These are phyloP conservation scores for Xiphophorus birchmanni DNA, from an alignment of 2,797 vertebrate genomes.

Conservation along the genomic window DNA sequence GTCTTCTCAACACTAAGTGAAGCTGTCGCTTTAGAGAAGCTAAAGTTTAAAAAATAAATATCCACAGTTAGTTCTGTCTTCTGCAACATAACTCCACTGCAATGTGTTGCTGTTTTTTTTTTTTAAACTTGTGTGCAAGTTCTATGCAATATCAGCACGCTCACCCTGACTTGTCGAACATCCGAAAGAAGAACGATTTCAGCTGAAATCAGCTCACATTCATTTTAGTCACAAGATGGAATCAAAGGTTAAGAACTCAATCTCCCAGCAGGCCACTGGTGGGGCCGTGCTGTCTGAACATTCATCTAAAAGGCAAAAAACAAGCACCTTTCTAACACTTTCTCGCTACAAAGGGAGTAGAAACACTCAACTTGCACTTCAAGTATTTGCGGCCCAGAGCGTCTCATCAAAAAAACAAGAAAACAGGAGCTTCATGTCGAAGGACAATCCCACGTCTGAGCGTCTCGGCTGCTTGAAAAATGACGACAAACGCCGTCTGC, in stretches of 20 bases:
- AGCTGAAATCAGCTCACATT: conserved; percentile 77
- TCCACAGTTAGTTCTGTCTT: conserved; percentile 72
- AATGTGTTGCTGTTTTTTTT: conserved; percentile 26
- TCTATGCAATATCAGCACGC: conserved; percentile 76
- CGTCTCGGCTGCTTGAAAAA: conserved; percentile 11
- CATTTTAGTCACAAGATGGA: conserved; percentile 74
- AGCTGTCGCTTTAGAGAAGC: conserved; percentile 66
- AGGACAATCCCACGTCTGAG: conserved; percentile 12
- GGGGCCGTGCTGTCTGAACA: conserved; percentile 59
- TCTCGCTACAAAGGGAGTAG: conserved; percentile 34
- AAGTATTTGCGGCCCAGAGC: conserved; percentile 70
- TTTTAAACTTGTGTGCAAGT: conserved; percentile 79
- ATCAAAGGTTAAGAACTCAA: conserved; percentile 68
- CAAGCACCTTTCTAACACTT: conserved; percentile 41
- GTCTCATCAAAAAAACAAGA: neutral
- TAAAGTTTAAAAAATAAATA: conserved; percentile 79
- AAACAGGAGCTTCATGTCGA: conserved; percentile 32
- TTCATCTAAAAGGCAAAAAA: conserved; percentile 62
- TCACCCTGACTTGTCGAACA: conserved; percentile 55
- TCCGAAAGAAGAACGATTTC: conserved; percentile 62
- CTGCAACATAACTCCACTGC: conserved; percentile 62
- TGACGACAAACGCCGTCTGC: conserved; percentile 27
- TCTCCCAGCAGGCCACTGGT: conserved; percentile 64
- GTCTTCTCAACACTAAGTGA: conserved; percentile 71
- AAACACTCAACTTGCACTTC: conserved; percentile 76